Base-by-base conservation (phyloP, 2,113 vertebrate genomes). In the Eolophus roseicapilla region DNA sequence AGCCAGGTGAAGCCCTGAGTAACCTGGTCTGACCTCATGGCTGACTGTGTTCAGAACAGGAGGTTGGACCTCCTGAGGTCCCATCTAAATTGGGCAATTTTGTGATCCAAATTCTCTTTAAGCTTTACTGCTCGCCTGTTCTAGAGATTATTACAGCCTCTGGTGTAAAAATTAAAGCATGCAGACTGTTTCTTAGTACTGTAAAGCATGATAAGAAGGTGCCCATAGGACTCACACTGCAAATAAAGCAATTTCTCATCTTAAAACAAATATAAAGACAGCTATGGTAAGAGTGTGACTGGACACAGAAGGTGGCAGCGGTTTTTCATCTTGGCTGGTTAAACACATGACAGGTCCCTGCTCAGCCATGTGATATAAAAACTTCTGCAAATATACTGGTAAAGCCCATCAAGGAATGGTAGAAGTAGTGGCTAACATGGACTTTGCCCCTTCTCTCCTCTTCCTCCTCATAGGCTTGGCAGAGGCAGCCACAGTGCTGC, bases 391-490 rank as follows among this genome's bases (percentile, higher is more conserved):
- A 46, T 37, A 4, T 7, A 37, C 17, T 43, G 41, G 15, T 18
- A 23, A 86, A 49, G 39, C 17, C 29, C 35, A n/a, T 16, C 35
- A 37, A 76, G 13, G 69, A 50, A 46, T 71, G 24, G 37, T 23
- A 69, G 12, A 21, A 1, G 11, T 15, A 37, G 15, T 9, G 19
- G 31, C 17, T 35, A 29, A 62, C 11, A 2, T 3, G 9, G 46
- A 11, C 41, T 68, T 79, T 7, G 7, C 20, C 39, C 15, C 13
- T 60, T 55, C 60, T 6, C 27, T 60, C 31, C 27, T 43, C 49
- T 60, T 21, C 55, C n/a, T n/a, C 43, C 33, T 17, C 53, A 6
- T 3, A 37, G 0, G 0, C 13, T 27, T 62, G 35, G 15, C n/a
- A 69, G 47, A 71, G 46, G 52, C 65, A 41, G 50, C 12, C 33